Percentiles rank a stretch among this genome's conserved stretches.
phyloP scores from a whole-genome alignment of 1,140 invertebrate species.

The Trichogramma pretiosum region DNA sequence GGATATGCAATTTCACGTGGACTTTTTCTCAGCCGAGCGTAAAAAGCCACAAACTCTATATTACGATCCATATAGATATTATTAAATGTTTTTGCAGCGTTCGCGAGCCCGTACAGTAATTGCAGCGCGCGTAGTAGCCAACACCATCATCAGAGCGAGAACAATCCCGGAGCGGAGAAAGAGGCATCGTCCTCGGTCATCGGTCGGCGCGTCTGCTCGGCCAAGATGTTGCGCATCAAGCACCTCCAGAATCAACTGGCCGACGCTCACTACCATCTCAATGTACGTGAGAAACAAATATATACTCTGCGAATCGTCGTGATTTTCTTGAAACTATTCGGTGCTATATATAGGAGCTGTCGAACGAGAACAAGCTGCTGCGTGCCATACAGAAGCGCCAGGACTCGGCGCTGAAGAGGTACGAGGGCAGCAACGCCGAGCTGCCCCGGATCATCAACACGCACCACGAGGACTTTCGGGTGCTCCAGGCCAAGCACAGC shows the following conservation, averaged over 20 bases:
- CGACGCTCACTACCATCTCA: conserved; percentile 67
- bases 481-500: conserved; percentile 60
- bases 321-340: neutral
- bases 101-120: too few relatives aligned
- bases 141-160: too few relatives aligned
- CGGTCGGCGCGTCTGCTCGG: conserved; percentile 62
- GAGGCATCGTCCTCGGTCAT: too few relatives aligned
- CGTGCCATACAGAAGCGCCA: conserved; percentile 67
- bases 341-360: conserved; percentile 49
- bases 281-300: conserved; percentile 44
- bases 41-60: too few relatives aligned
- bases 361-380: conserved; percentile 64
- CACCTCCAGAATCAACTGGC: conserved; percentile 70
- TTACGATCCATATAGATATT: too few relatives aligned
- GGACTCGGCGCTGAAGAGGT: conserved; percentile 61
- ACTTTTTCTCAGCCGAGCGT: too few relatives aligned
- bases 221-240: conserved; percentile 63
- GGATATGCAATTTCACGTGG: too few relatives aligned
- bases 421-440: conserved; percentile 66
- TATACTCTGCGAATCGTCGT: neutral
- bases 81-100: too few relatives aligned
- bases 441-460: conserved; percentile 61
- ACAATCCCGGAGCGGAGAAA: too few relatives aligned
- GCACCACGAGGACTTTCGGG: conserved; percentile 66
- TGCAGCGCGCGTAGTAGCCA: too few relatives aligned